Evolutionary conservation across 2,113 vertebrate genomes (phyloP), one percentile per base, ranked within the genome.

Genomic region (Periophthalmodon schlosseri): DNA sequence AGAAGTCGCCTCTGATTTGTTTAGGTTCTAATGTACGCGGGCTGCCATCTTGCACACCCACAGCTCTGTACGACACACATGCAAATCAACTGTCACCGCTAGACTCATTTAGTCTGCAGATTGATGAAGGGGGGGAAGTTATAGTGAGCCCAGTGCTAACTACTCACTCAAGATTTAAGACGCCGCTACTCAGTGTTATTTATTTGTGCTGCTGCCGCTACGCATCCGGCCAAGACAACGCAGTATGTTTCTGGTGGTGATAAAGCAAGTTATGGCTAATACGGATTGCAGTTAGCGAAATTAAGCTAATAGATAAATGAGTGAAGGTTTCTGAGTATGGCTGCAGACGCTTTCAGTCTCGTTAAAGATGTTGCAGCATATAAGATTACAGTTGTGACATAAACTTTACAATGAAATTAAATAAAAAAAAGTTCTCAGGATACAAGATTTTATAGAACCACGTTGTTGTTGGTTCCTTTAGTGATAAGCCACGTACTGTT

Each of bases 31-130:
- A 80, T 18, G 76, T 72, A 74, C 68, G 52, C 1, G 0, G 69
- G 50, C 36, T 82, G 74, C 85, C 46, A 79, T 78, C 46, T 75
- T 71, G 69, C 69, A 24, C 52, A 54, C 49, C 64, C 69, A 73
- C 20, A 54, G 60, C 68, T 54, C 20, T 61, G 14, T 61, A 18
- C 68, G 21, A 78, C 63, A 66, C 67, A 78, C 68, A 85, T 34
- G 68, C 80, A 86, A 79, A 85, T 86, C 13, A 76, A 76, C 18
- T 68, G 73, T 72, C 73, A 77, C 54, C 24, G 33, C 21, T 79
- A 57, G 74, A 77, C 64, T 82, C 47, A 12, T 82, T 78, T 64
- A 82, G 49, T 82, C 73, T 79, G 56, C 67, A 83, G 85, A 90
- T 71, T 84, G 85, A 88, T 84, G 72, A 11, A 50, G 24, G 52